These are phyloP conservation scores for Gandaritis pyraliata DNA, from an alignment of 2,888 invertebrate genomes.

Conservation along the genomic window DNA sequence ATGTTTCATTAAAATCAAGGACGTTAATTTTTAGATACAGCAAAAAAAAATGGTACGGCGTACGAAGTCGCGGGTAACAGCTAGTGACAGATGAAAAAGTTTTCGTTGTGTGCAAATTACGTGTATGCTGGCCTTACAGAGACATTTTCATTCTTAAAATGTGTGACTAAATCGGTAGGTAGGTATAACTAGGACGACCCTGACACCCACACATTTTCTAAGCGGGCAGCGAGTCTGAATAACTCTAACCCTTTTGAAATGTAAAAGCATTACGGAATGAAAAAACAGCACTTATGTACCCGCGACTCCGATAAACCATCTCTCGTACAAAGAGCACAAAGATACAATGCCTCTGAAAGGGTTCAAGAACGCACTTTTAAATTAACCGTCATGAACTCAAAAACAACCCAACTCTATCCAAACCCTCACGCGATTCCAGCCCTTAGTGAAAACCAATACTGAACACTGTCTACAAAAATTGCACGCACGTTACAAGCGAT, in stretches of 20 bases:
- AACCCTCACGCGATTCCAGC: conserved; percentile 54
- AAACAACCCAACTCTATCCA: conserved; percentile 58
- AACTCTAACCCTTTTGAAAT: conserved; percentile 84
- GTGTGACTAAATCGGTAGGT: no score
- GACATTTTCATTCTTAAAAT: no score
- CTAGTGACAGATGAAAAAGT: no score
- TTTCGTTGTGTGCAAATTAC: no score
- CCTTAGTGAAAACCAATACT: conserved; percentile 43
- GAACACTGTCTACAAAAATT: conserved; percentile 46
- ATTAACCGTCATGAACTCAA: conserved; percentile 69
- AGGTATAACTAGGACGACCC: conserved; percentile 41
- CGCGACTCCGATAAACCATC: conserved; percentile 84
- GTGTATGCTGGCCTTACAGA: no score
- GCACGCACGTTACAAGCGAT: conserved; percentile 55
- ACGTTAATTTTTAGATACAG: no score
- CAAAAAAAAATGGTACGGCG: no score
- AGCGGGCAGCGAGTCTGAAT: conserved; percentile 80
- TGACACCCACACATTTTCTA: conserved; percentile 81
- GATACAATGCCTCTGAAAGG: conserved; percentile 85
- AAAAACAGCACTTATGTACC: conserved; percentile 85
- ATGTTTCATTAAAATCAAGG: no score
- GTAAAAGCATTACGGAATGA: conserved; percentile 85
- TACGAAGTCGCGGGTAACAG: no score
- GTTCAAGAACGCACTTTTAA: conserved; percentile 85
- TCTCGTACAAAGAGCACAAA: conserved; percentile 84